Base-by-base conservation (phyloP, 2,113 vertebrate genomes). In the Rhodinocichla rosea region DNA sequence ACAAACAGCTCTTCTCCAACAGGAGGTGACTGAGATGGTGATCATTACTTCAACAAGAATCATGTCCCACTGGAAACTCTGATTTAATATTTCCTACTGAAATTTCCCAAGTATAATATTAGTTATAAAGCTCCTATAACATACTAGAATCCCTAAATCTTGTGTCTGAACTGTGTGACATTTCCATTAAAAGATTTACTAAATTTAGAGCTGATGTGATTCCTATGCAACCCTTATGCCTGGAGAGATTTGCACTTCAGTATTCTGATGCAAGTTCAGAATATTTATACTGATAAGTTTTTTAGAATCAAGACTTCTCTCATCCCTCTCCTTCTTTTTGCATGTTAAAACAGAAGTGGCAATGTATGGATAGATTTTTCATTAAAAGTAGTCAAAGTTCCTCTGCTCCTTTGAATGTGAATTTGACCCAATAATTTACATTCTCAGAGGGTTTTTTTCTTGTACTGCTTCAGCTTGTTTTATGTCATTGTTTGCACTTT, bases 181-280 rank as follows among this genome's bases (percentile, higher is more conserved):
- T 89, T 95, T 92, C 78, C 74, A 89, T 94, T 91, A 95, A 85
- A 95, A 91, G 62, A 78, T 75, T 91, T 91, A 45, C 93, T 95
- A 87, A 91, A 93, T 95, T 88, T 91, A 95, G 94, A 95, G 56
- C 52, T 71, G 45, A 86, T 92, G 32, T 52, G 71, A 93, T 89
- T 93, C 55, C 90, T 94, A 53, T 83, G 75, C 30, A 95, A 82
- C 70, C 59, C 71, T 60, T 63, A 40, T 7, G 60, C 79, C 44
- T 75, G 40, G 5, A 80, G 56, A 77, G 47, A 96, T 74, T 81
- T 86, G 60, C 79, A 56, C 47, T 93, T 92, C 1, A 2, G n/a
- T 64, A 81, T 89, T 92, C 64, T 64, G 67, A 74, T 86, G 50
- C 45, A 91, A 94, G 53, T 85, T 69, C 56, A 45, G 64, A 94